Evolutionary conservation across 1,140 invertebrate genomes (phyloP), one percentile per base, ranked within the genome.

Genomic region (Cotesia chilonis): DNA sequence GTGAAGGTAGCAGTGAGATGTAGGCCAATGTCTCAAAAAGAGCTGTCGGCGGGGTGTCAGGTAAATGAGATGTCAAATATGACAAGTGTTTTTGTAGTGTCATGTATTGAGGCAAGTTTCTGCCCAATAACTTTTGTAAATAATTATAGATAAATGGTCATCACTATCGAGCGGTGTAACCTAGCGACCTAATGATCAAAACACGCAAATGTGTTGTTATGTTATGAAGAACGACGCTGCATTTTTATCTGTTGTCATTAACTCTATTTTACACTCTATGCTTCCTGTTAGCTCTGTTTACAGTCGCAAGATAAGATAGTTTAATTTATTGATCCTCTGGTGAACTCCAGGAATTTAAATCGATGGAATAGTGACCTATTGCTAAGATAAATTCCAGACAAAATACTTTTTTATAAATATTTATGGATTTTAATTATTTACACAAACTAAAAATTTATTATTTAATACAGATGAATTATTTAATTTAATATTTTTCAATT

Each of bases 1-100:
- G 95, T 97, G 20, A 95, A 95, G 88, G 95, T 97, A 14, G 93
- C 97, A 60, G 94, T 96, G 72, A 89, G 96, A 87, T 98, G 96
- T 89, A 92, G 96, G 47, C 96, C 96, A 14, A 94, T 96, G 90
- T 81, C 80, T 66, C 77, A 81, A 59, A 79, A 79, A 14, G 85
- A 87, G 69, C 65, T 78, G 72, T 82, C 84, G 47, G 79, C 84
- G 60, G 83, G 81, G 74, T 85, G 83, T 79, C 80, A 79, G 76
- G 85, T 86, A 80, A 51, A 35, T 55, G n/a, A 68, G 14, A 67
- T 67, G 20, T 54, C 28, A 35, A 28, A 35, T 54, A n/a, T 4
- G 4, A 28, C 14, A 20, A 51, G n/a, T 28, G 20, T 20, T 51
- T 66, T 66, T 66, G n/a, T 55, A 36, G 47, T 55, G 35, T 17